Evolutionary conservation across 30 jellyfish, hydroid and myxozoan species (phyloP), one percentile per base, ranked within the genome.

Genomic region (Aurelia sp.): DNA sequence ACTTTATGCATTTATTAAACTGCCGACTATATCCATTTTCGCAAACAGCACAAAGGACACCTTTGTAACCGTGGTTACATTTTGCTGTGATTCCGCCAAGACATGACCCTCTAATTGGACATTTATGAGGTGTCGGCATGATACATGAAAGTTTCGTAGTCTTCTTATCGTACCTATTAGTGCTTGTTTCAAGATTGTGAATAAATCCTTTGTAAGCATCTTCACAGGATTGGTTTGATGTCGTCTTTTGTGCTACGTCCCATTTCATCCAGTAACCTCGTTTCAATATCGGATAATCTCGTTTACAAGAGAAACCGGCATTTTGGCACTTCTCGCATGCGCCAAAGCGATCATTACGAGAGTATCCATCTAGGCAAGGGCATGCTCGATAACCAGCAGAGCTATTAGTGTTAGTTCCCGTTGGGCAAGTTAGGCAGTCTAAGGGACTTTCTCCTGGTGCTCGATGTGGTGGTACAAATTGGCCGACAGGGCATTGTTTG

Each of bases 381-480:
- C 94, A 85, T 11, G 88, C 88, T 4, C 94, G 71, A 13, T 67
- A 31, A 6, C 94, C 94, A 6, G 94, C 94, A n/a, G 69, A 20
- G 3, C 17, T 61, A n/a, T 62, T 85, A 10, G 78, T 85, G 60
- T 85, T 33, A 3, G 94, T 85, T 0, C 88, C 88, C 8, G 4
- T 55, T 13, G 94, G 94, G 16, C 94, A 85, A 11, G 94, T 85
- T 57, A 50, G 35, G 30, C 94, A 85, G 37, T 74, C 86, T 55
- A 77, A 63, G 0, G 84, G 76, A 47, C 80, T 31, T 47, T 63
- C 63, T 47, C 94, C 94, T 17, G 88, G 87, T 11, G 84, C 57
- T 16, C 31, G 50, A 3, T n/a, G 17, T 1, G 67, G 88, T 1
- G 83, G 77, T 0, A 85, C 94, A 73, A 17, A 73, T 64, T 85